A percentile compares a stretch with the other conserved stretches of the same genome.
These are phyloP conservation scores for Nezara viridula DNA, from an alignment of 2,888 invertebrate genomes.

Conservation along the genomic window DNA sequence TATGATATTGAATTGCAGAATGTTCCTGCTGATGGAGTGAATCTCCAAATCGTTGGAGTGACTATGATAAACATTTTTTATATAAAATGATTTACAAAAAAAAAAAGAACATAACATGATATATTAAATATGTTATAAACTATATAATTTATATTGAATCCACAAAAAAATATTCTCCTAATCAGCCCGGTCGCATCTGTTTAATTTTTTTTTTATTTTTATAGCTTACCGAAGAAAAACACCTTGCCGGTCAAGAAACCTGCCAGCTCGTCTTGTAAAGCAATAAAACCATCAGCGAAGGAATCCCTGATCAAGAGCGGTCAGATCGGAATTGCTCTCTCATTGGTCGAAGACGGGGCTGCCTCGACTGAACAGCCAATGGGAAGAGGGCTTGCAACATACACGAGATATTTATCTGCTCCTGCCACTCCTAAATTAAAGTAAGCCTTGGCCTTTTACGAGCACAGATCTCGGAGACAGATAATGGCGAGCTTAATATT, in stretches of 20 bases:
- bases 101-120: too few species aligned
- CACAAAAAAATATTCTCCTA: background rate
- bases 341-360: background rate
- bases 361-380: background rate
- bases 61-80: too few species aligned
- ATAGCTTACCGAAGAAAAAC: background rate
- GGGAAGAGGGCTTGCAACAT: constrained; percentile 24
- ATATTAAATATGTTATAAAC: too few species aligned
- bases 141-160: background rate
- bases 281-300: constrained; percentile 25
- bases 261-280: background rate
- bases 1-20: too few species aligned
- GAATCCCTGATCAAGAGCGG: constrained; percentile 11
- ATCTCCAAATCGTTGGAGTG: too few species aligned
- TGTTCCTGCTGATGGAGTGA: too few species aligned
- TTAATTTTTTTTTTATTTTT: background rate
- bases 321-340: background rate
- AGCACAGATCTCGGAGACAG: constrained; percentile 36
- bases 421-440: constrained; percentile 46
- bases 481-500: constrained; percentile 39
- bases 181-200: background rate
- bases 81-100: too few species aligned
- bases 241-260: background rate
- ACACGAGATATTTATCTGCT: constrained; percentile 43
- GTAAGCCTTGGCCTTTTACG: constrained; percentile 46